Percentiles rank a stretch among this genome's conserved stretches.
Conservation (phyloP, 2,113 vertebrate species). For the Lanius ludovicianus region DNA sequence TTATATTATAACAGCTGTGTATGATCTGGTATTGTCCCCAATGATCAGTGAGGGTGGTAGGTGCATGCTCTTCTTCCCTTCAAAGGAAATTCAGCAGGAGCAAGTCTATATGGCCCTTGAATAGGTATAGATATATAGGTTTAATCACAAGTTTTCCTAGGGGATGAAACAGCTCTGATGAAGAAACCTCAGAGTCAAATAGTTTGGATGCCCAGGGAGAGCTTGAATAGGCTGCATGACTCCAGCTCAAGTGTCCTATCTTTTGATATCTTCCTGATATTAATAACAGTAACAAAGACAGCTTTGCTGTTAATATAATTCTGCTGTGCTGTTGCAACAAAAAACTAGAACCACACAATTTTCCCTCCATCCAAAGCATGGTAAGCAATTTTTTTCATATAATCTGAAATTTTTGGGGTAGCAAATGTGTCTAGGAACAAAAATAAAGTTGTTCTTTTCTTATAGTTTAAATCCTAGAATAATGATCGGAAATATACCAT, state of each 20-base stretch:
- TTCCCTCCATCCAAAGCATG: neutral
- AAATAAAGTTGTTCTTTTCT: neutral
- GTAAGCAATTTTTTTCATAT: neutral
- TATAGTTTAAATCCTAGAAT: neutral
- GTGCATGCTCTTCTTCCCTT: neutral
- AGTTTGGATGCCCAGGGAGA: neutral
- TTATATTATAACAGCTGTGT: neutral
- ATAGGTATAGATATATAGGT: neutral
- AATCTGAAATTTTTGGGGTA: neutral
- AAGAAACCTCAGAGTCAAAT: neutral
- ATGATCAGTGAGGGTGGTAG: neutral
- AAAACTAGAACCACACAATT: neutral
- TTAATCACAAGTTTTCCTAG: neutral
- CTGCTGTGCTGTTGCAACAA: neutral
- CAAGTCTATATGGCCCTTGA: neutral
- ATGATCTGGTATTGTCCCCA: neutral
- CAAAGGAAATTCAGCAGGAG: neutral
- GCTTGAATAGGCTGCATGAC: neutral
- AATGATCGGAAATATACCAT: neutral
- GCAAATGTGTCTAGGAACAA: neutral
- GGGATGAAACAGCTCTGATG: neutral
- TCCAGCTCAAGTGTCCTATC: neutral
- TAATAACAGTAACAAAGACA: neutral
- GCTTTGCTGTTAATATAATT: neutral
- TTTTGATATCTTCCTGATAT: neutral